These are phyloP conservation scores for Drosophila ohnishii DNA, from an alignment of 1,140 invertebrate species.

Conservation along the genomic window DNA sequence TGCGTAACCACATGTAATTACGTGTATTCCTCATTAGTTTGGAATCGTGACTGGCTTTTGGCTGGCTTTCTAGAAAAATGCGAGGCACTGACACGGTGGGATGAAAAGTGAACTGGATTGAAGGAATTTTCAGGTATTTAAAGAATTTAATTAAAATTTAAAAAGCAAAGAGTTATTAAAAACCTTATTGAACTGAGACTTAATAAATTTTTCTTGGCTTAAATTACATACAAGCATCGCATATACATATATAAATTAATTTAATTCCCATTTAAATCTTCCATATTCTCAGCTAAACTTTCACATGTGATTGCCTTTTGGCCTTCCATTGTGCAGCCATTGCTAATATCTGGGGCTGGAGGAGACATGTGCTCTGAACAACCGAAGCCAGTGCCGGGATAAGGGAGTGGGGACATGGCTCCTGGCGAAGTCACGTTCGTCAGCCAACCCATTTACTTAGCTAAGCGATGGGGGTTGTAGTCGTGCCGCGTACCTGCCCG, in stretches of 20 bases:
- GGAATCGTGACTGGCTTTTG: constrained; percentile 61
- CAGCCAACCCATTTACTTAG: constrained; percentile 79
- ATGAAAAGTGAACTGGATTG: background rate
- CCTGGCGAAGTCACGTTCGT: constrained; percentile 67
- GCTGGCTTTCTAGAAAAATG: constrained; percentile 6
- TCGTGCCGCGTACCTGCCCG: constrained; percentile 62
- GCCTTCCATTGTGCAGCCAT: constrained; percentile 50
- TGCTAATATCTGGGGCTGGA: constrained; percentile 36
- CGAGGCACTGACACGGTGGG: constrained; percentile 41
- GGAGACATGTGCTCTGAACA: constrained; percentile 37
- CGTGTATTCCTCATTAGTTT: constrained; percentile 74
- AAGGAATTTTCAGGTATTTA: background rate
- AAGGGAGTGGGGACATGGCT: background rate
- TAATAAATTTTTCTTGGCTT: background rate
- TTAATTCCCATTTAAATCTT: background rate
- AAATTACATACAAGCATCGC: no score
- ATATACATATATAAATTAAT: background rate
- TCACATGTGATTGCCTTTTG: background rate
- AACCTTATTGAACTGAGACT: background rate
- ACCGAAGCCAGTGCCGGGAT: constrained; percentile 21
- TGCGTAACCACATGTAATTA: constrained; percentile 76
- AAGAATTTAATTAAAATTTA: no score
- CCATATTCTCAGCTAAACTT: background rate
- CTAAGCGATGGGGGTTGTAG: constrained; percentile 74
- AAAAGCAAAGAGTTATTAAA: no score